Percentiles rank a stretch among this genome's conserved stretches.
Evolutionary conservation across 2,888 invertebrate genomes (phyloP).

Genomic region (Cheilosia urbana): DNA sequence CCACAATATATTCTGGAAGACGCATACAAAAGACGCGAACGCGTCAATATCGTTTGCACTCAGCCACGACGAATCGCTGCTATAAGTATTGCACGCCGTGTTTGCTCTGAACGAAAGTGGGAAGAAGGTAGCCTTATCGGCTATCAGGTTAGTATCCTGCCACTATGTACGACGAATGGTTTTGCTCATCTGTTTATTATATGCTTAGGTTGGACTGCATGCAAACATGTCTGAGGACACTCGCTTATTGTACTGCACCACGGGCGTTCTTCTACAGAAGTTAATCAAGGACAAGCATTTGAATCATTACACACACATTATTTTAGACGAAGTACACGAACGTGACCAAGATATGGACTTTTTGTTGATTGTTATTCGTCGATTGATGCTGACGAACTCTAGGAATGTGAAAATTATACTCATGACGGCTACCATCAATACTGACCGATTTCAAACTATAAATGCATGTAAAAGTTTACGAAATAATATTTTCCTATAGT

Average conservation of each 20-base stretch:
- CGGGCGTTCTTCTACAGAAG: constrained; percentile 93
- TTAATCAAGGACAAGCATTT: constrained; percentile 88
- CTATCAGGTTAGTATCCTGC: constrained; percentile 89
- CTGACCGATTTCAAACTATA: too few species aligned
- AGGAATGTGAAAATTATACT: constrained; percentile 89
- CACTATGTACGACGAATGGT: background rate
- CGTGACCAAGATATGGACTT: constrained; percentile 97
- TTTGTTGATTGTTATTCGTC: constrained; percentile 91
- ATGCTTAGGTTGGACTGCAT: constrained; percentile 79
- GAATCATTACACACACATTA: constrained; percentile 93
- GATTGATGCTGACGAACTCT: constrained; percentile 88
- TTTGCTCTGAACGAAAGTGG: constrained; percentile 93
- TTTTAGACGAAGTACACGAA: constrained; percentile 97
- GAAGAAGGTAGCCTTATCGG: constrained; percentile 92
- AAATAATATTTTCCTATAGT: too few species aligned
- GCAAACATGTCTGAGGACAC: constrained; percentile 84
- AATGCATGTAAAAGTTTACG: too few species aligned
- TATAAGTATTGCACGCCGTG: constrained; percentile 93
- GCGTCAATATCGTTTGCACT: constrained; percentile 95
- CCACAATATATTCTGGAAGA: constrained; percentile 97
- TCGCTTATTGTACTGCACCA: constrained; percentile 93
- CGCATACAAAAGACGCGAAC: constrained; percentile 86
- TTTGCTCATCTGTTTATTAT: constrained; percentile 1
- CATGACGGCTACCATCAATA: constrained; percentile 98
- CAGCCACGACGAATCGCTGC: constrained; percentile 98